These are phyloP conservation scores for Apocrypta bakeri DNA, from an alignment of 1,140 invertebrate genomes.

Conservation along the genomic window DNA sequence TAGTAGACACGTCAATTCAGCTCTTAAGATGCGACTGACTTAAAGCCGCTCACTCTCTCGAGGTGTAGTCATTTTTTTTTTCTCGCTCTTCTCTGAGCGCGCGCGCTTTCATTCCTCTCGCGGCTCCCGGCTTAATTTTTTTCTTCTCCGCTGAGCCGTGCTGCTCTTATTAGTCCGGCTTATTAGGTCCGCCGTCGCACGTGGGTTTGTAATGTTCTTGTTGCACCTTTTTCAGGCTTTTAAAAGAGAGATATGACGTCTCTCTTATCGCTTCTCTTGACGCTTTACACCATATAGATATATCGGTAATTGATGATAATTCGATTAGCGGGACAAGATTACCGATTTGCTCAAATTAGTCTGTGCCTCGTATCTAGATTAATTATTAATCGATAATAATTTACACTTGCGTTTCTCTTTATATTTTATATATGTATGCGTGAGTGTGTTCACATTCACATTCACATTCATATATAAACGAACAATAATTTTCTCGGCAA, in stretches of 20 bases:
- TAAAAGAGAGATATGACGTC: no score
- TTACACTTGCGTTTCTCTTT: no score
- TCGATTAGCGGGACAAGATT: constrained; percentile 69
- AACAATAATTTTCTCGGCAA: no score
- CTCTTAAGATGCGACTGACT: constrained; percentile 71
- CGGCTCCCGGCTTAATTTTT: constrained; percentile 53
- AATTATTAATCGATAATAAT: no score
- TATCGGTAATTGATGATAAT: constrained; percentile 70
- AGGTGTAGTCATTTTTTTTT: constrained; percentile 40
- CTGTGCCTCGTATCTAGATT: no score
- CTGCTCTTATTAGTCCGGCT: constrained; percentile 43
- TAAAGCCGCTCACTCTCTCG: constrained; percentile 63
- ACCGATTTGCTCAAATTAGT: constrained; percentile 20
- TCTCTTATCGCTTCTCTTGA: neutral
- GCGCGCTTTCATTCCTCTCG: constrained; percentile 35
- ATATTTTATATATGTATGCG: no score
- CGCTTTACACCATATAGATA: neutral
- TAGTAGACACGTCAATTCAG: constrained; percentile 74
- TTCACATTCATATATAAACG: no score
- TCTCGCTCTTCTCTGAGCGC: constrained; percentile 36
- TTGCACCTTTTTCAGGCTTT: constrained; percentile 20
- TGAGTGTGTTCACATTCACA: no score
- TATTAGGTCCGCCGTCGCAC: constrained; percentile 21
- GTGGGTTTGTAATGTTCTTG: neutral
- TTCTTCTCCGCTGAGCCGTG: constrained; percentile 50